phyloP scores from a whole-genome alignment of 2,888 invertebrate species.

The Heliconius cydno region DNA sequence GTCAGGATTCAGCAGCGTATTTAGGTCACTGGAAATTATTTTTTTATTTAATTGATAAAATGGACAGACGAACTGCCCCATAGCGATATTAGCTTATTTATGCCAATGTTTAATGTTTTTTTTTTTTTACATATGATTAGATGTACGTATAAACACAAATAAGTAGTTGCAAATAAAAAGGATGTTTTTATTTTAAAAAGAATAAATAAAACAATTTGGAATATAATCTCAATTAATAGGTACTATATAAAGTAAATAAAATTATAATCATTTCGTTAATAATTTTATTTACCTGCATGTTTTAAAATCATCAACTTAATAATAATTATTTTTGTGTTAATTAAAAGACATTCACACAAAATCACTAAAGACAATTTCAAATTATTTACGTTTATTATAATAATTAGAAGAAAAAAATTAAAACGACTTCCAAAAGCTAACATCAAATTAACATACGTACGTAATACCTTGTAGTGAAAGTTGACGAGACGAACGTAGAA shows the following conservation, averaged over 20 bases:
- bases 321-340: not conserved
- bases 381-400: constrained; percentile 9
- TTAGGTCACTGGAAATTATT: not conserved
- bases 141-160: not conserved
- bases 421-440: constrained; percentile 22
- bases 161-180: no score
- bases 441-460: constrained; percentile 27
- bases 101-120: not conserved
- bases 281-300: no score
- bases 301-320: not conserved
- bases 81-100: not conserved
- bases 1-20: not conserved
- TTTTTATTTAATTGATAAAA: not conserved
- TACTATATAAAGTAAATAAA: not conserved
- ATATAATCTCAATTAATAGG: not conserved
- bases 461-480: constrained; percentile 45
- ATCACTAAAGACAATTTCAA: not conserved
- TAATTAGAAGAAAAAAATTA: constrained; percentile 6
- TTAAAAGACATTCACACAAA: not conserved
- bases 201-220: not conserved
- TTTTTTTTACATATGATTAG: not conserved
- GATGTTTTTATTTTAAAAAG: not conserved
- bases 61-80: not conserved
- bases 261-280: no score
- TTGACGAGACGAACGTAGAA: constrained; percentile 35